These are phyloP conservation scores for Pemphigus obesinymphae DNA, from an alignment of 1,140 invertebrate species.

Conservation along the genomic window DNA sequence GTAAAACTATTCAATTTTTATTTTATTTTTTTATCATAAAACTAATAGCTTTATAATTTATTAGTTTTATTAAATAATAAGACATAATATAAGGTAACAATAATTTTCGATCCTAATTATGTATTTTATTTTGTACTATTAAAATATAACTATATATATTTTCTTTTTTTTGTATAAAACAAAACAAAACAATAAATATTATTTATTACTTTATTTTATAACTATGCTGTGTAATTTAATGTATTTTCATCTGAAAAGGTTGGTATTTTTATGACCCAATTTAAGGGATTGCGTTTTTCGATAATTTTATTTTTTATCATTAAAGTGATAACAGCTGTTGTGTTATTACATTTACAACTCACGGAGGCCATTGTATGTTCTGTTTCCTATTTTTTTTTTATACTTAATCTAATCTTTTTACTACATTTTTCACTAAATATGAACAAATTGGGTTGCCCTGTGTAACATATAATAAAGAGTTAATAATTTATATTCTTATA, in stretches of 20 bases:
- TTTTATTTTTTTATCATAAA: neutral
- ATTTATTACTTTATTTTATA: conserved; percentile 37
- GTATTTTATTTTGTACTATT: conserved; percentile 40
- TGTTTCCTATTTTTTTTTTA: neutral
- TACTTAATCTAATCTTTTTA: neutral
- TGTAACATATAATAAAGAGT: too few species aligned
- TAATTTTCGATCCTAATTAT: conserved; percentile 17
- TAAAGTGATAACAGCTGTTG: too few species aligned
- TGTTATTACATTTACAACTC: too few species aligned
- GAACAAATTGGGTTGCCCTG: too few species aligned
- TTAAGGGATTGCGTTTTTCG: too few species aligned
- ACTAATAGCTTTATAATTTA: neutral
- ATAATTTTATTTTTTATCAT: too few species aligned
- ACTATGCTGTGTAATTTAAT: neutral
- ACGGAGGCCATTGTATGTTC: too few species aligned
- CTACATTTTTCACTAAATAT: too few species aligned
- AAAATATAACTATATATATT: conserved; percentile 21
- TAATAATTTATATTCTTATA: too few species aligned
- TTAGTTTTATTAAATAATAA: conserved; percentile 15
- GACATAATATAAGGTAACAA: neutral
- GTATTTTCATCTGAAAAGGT: neutral
- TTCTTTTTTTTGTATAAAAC: conserved; percentile 28
- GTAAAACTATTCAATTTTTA: neutral
- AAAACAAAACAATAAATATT: conserved; percentile 27
- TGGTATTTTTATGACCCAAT: neutral